Evolutionary conservation across 1,140 invertebrate genomes (phyloP).

Genomic region (Nasonia vitripennis): DNA sequence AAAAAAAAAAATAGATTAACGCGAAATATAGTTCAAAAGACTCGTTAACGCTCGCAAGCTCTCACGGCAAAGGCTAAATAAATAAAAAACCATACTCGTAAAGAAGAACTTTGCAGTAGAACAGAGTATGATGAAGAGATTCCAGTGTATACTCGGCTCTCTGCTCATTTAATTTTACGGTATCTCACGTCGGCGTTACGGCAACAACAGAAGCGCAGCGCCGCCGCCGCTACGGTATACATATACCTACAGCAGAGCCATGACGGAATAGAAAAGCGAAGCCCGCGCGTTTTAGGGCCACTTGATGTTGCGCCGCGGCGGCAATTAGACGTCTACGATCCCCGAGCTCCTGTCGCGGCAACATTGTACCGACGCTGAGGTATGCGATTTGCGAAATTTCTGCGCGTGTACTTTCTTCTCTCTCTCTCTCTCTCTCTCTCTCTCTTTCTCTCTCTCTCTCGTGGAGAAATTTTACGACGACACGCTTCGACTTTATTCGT

Average conservation of each 20-base stretch:
- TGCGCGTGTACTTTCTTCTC: slow-evolving; percentile 1
- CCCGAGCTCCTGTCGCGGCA: not conserved
- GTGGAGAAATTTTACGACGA: not conserved
- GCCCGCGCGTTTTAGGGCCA: too few relatives aligned
- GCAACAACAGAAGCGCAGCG: not conserved
- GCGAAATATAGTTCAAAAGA: too few relatives aligned
- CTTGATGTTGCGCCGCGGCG: too few relatives aligned
- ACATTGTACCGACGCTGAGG: not conserved
- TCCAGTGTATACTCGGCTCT: not conserved
- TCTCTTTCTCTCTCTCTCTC: not conserved
- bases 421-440: too few relatives aligned
- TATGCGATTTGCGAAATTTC: slow-evolving; percentile 30
- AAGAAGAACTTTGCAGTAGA: not conserved
- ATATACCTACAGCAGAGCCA: not conserved
- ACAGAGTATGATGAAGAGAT: not conserved
- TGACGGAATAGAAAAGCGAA: not conserved
- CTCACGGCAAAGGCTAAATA: not conserved
- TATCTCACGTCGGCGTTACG: not conserved
- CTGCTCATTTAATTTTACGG: not conserved
- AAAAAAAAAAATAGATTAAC: too few relatives aligned
- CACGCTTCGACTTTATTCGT: not conserved
- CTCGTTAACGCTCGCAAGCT: too few relatives aligned
- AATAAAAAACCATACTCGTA: not conserved
- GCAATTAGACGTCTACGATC: not conserved
- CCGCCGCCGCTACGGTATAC: too few relatives aligned